Evolutionary conservation across 2,113 vertebrate genomes (phyloP).

Genomic region (Lathamus discolor): DNA sequence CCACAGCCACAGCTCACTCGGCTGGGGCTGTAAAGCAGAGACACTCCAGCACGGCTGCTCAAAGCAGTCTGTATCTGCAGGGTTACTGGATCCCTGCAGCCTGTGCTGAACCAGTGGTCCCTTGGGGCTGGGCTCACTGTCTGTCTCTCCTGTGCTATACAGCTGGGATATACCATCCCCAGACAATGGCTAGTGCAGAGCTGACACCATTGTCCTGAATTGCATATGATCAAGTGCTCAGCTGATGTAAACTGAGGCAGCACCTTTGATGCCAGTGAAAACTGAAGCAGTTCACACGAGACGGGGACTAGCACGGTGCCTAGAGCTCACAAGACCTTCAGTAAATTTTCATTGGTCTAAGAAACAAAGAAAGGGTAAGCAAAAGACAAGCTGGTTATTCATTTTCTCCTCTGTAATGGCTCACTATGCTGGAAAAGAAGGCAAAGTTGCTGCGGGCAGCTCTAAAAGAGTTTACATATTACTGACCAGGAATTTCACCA

Average conservation of each 20-base stretch:
- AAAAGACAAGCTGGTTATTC: neutral
- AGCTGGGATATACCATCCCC: accelerated
- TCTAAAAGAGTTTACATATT: slow-evolving; percentile 15
- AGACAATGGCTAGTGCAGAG: accelerated
- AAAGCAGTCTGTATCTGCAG: neutral
- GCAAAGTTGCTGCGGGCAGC: neutral
- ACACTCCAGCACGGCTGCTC: neutral
- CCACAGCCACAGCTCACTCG: neutral
- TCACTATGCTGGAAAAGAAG: neutral
- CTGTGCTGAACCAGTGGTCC: accelerated
- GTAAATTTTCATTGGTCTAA: neutral
- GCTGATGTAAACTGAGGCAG: neutral
- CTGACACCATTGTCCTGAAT: neutral
- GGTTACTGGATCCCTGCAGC: accelerated
- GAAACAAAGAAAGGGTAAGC: neutral
- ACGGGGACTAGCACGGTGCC: neutral
- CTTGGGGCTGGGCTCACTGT: accelerated
- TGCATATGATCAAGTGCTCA: neutral
- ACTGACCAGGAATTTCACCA: neutral
- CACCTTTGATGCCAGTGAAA: accelerated
- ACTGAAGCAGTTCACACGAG: neutral
- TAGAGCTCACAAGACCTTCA: neutral
- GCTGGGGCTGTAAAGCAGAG: neutral
- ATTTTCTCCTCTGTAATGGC: neutral
- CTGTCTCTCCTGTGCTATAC: neutral